Evolutionary conservation across 2,888 invertebrate genomes (phyloP).

Genomic region (Phyto melanocephala): DNA sequence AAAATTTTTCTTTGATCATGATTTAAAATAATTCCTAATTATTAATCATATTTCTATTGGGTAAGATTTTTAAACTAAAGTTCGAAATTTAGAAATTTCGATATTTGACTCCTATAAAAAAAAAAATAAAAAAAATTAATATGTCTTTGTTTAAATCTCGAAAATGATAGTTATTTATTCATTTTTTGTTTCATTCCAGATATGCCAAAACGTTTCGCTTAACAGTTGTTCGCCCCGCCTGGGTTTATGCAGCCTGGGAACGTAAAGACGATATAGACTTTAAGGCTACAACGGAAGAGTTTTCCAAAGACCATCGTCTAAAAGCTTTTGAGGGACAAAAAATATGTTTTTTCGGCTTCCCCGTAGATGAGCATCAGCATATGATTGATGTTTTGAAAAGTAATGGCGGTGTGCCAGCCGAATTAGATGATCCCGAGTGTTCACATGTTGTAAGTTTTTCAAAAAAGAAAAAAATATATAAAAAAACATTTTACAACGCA

Average conservation of each 20-base stretch:
- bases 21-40: no score
- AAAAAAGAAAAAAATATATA: no score
- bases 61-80: no score
- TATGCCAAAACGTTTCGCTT: constrained; percentile 94
- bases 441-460: constrained; percentile 95
- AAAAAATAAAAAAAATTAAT: no score
- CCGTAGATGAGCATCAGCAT: constrained; percentile 92
- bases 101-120: no score
- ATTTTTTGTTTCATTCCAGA: constrained; percentile 65
- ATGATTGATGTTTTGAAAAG: constrained; percentile 93
- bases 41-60: no score
- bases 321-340: constrained; percentile 93
- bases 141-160: no score
- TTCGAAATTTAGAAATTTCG: no score
- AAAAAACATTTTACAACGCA: no score
- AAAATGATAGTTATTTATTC: neutral
- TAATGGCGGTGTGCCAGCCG: constrained; percentile 90
- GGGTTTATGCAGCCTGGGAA: constrained; percentile 94
- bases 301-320: constrained; percentile 86
- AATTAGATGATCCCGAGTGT: constrained; percentile 89
- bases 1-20: no score
- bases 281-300: constrained; percentile 84
- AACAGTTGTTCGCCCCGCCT: constrained; percentile 91
- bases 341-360: constrained; percentile 94
- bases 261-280: constrained; percentile 85